phyloP scores from a whole-genome alignment of 2,113 vertebrate species.

The Cygnus buccinator region DNA sequence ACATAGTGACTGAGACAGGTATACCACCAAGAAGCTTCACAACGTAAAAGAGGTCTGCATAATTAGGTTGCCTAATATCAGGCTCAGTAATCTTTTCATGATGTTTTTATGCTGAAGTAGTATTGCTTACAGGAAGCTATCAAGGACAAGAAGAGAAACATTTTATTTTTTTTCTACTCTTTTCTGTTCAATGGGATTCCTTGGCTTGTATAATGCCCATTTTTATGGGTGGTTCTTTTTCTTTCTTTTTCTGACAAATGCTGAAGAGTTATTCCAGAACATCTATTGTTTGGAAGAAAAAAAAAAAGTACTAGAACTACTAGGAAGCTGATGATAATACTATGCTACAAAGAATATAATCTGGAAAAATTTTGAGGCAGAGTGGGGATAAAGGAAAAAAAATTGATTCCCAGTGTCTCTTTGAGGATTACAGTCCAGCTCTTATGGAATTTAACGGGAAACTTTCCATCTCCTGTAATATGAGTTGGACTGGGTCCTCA shows the following conservation, averaged over 20 bases:
- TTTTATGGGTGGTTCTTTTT: not conserved
- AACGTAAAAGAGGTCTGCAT: not conserved
- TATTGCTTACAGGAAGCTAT: not conserved
- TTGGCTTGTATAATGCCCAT: not conserved
- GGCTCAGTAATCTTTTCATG: not conserved
- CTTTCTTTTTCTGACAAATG: not conserved
- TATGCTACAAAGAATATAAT: not conserved
- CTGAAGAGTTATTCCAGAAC: not conserved
- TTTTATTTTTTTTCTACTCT: not conserved
- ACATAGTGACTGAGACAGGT: not conserved
- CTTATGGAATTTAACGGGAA: not conserved
- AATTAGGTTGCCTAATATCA: not conserved
- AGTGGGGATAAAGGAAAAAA: not conserved
- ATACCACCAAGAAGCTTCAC: not conserved
- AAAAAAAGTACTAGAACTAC: not conserved
- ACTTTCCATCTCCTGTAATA: not conserved
- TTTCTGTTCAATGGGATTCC: not conserved
- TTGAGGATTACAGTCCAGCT: not conserved
- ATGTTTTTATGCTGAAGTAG: not conserved
- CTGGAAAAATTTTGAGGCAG: not conserved
- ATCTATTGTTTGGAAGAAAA: not conserved
- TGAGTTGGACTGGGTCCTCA: not conserved
- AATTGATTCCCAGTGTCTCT: conserved; percentile 15
- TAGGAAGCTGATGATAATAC: not conserved
- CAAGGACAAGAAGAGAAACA: not conserved